phyloP scores from a whole-genome alignment of 2,113 vertebrate species.

The Cheilinus undulatus region DNA sequence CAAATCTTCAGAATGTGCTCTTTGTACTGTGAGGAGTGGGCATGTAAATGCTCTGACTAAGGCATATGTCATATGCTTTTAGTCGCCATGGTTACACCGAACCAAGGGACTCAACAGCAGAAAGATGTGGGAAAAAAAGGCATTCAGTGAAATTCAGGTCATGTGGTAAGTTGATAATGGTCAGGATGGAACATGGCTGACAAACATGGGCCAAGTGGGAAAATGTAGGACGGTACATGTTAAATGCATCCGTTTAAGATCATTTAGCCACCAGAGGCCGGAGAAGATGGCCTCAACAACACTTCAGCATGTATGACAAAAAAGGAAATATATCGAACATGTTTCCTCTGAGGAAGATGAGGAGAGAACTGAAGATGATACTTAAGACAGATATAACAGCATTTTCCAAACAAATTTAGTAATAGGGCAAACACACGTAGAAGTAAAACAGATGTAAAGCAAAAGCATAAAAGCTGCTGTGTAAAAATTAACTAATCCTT shows the following conservation, averaged over 20 bases:
- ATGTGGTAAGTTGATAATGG: neutral
- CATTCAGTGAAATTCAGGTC: conserved; percentile 20
- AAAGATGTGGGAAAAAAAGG: conserved; percentile 2
- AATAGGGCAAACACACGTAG: neutral
- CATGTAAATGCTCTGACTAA: conserved; percentile 33
- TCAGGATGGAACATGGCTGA: conserved; percentile 4
- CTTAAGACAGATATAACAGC: neutral
- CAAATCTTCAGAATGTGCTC: conserved; percentile 5
- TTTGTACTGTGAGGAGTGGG: conserved; percentile 11
- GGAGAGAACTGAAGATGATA: neutral
- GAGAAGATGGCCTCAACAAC: neutral
- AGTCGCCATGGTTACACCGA: conserved; percentile 47
- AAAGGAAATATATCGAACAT: neutral
- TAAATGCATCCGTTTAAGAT: conserved; percentile 27
- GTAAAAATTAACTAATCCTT: neutral
- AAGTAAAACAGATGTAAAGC: neutral
- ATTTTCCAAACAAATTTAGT: neutral
- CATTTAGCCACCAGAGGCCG: neutral
- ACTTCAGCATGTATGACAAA: neutral
- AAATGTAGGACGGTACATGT: conserved; percentile 5
- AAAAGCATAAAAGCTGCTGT: neutral
- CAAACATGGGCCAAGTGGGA: neutral
- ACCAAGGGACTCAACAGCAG: neutral
- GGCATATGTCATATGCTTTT: conserved; percentile 52
- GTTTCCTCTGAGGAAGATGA: neutral